These are phyloP conservation scores for Nasonia longicornis DNA, from an alignment of 1,140 invertebrate species.

Conservation along the genomic window DNA sequence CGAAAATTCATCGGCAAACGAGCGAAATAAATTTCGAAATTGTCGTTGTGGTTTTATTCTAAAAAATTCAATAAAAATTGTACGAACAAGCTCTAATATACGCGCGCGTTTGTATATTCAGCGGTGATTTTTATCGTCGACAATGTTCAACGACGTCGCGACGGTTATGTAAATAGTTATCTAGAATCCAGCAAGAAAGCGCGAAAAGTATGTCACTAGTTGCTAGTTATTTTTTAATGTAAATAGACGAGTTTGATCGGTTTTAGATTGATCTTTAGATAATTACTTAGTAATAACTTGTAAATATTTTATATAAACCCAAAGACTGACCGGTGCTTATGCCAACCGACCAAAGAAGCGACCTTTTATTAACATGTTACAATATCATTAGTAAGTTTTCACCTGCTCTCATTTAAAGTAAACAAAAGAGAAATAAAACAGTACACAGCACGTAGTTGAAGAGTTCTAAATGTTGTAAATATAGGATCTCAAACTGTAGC, in stretches of 20 bases:
- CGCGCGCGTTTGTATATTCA: conserved; percentile 26
- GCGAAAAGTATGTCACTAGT: neutral
- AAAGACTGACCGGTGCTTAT: conserved; percentile 67
- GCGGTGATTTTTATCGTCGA: conserved; percentile 23
- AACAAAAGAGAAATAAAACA: neutral
- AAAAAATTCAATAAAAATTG: neutral
- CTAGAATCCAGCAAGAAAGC: neutral
- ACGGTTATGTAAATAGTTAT: conserved; percentile 28
- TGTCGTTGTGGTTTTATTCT: conserved; percentile 5
- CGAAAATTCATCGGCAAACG: neutral
- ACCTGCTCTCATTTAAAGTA: conserved; percentile 24
- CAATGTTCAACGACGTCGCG: conserved; percentile 1
- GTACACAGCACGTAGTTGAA: conserved; percentile 6
- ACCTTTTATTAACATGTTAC: conserved; percentile 41
- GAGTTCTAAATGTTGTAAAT: conserved; percentile 38
- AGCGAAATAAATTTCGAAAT: conserved; percentile 12
- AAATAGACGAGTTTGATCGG: conserved; percentile 44
- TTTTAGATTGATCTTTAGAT: conserved; percentile 46
- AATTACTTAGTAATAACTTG: conserved; percentile 17
- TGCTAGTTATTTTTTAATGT: conserved; percentile 45
- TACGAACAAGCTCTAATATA: neutral
- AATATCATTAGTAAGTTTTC: conserved; percentile 32
- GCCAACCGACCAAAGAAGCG: conserved; percentile 67
- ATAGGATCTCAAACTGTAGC: conserved; percentile 20
- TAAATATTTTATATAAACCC: conserved; percentile 55